These are phyloP conservation scores for Drosophila melanica DNA, from an alignment of 1,140 invertebrate genomes.

Conservation along the genomic window DNA sequence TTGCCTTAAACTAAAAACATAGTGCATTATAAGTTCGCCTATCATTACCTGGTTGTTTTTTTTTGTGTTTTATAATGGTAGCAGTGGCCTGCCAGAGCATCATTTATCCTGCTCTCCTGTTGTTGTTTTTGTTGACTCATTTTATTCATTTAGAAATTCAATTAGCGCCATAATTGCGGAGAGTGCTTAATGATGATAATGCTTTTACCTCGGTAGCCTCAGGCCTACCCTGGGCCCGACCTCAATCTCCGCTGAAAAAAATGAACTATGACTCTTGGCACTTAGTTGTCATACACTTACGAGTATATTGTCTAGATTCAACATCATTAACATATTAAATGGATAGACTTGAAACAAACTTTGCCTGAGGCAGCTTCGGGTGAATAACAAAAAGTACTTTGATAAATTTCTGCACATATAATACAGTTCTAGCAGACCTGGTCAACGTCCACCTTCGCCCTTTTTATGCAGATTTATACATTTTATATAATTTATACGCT, in stretches of 20 bases:
- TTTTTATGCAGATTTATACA: conserved; percentile 49
- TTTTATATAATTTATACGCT: conserved; percentile 48
- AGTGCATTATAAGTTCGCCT: conserved; percentile 19
- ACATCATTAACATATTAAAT: conserved; percentile 60
- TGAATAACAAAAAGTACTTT: conserved; percentile 13
- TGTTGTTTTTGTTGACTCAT: conserved; percentile 71
- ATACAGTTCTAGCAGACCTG: conserved; percentile 8
- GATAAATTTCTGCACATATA: conserved; percentile 24
- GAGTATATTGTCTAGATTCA: conserved; percentile 18
- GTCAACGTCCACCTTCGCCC: conserved; percentile 10
- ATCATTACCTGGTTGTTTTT: background rate
- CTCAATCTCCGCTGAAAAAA: background rate
- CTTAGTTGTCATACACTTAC: conserved; percentile 3
- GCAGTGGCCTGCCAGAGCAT: conserved; percentile 25
- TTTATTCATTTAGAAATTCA: conserved; percentile 78
- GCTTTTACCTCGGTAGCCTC: conserved; percentile 49
- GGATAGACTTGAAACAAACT: conserved; percentile 21
- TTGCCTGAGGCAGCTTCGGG: conserved; percentile 3
- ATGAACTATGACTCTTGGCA: conserved; percentile 28
- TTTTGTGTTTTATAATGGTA: conserved; percentile 12
- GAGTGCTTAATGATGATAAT: conserved; percentile 77
- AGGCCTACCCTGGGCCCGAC: background rate
- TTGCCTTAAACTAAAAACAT: background rate
- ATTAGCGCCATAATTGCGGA: conserved; percentile 75
- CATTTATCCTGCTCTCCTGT: conserved; percentile 44